A percentile compares a stretch with the other conserved stretches of the same genome.
These are phyloP conservation scores for Philonicus albiceps DNA, from an alignment of 2,888 invertebrate species.

Conservation along the genomic window DNA sequence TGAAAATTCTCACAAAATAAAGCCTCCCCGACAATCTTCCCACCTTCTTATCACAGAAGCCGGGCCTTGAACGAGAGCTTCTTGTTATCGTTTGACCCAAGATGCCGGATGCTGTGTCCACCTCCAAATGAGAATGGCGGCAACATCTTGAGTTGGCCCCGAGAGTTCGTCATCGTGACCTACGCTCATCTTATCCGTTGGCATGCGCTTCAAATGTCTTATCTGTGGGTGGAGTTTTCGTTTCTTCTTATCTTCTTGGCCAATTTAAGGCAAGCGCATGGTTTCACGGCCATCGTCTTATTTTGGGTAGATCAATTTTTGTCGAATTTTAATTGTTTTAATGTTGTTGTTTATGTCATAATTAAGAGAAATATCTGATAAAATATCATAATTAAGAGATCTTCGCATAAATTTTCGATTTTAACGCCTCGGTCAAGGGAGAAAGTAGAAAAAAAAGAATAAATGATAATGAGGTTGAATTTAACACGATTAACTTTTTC, in stretches of 20 bases:
- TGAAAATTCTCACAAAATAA: not conserved
- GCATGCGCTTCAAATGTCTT: conserved; percentile 3
- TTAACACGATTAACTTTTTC: not conserved
- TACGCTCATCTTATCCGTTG: not conserved
- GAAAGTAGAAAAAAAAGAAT: not conserved
- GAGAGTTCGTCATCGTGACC: conserved; percentile 6
- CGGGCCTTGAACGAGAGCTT: not conserved
- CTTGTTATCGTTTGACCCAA: not conserved
- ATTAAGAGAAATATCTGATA: not conserved
- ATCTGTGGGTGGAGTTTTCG: conserved; percentile 21
- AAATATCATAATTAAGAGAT: not conserved
- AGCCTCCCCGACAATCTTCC: not conserved
- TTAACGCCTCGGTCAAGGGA: not conserved
- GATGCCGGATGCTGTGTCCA: not conserved
- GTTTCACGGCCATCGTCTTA: not conserved
- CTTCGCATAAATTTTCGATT: not conserved
- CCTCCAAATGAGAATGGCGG: not conserved
- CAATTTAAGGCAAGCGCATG: not conserved
- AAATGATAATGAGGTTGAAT: not conserved
- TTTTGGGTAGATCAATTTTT: not conserved
- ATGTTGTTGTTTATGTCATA: not conserved
- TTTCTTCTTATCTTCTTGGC: not conserved
- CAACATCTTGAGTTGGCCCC: not conserved
- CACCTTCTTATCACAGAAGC: not conserved
- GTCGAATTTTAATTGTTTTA: not conserved